Evolutionary conservation across 2,888 invertebrate genomes (phyloP).

Genomic region (Andrena fulva): DNA sequence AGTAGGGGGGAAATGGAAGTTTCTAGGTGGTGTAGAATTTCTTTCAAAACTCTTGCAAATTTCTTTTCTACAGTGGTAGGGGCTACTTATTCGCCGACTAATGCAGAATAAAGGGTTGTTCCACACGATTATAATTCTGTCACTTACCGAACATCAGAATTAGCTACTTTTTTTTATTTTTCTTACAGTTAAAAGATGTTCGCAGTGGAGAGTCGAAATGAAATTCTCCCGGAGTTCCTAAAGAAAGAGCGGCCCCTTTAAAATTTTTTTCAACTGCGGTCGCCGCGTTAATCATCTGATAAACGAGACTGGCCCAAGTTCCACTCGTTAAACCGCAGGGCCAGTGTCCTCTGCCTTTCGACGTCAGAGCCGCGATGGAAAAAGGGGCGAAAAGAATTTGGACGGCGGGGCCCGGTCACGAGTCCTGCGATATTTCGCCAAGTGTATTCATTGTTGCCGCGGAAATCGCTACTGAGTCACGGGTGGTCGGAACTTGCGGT

Average conservation of each 20-base stretch:
- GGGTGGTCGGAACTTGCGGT: constrained; percentile 15
- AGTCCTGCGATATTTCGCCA: constrained; percentile 2
- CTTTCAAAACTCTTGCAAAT: neutral
- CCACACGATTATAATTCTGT: too few species aligned
- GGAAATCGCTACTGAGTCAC: constrained; percentile 16
- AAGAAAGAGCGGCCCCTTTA: constrained; percentile 41
- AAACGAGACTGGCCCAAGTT: constrained; percentile 72
- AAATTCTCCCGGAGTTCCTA: constrained; percentile 11
- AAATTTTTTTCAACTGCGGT: constrained; percentile 63
- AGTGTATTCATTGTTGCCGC: constrained; percentile 16
- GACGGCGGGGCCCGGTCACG: neutral
- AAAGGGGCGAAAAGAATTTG: constrained; percentile 31
- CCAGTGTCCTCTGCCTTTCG: constrained; percentile 52
- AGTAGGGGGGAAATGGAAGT: neutral
- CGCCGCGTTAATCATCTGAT: constrained; percentile 68
- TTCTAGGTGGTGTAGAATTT: constrained; percentile 6
- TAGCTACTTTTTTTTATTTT: neutral
- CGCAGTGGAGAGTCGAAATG: neutral
- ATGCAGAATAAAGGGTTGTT: too few species aligned
- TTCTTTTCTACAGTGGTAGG: neutral
- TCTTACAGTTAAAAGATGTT: neutral
- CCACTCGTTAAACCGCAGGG: constrained; percentile 76
- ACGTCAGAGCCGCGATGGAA: constrained; percentile 7
- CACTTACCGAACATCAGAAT: neutral
- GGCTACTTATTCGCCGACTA: neutral